Evolutionary conservation across 2,888 invertebrate genomes (phyloP).

Genomic region (Cecidostiba fungosa): DNA sequence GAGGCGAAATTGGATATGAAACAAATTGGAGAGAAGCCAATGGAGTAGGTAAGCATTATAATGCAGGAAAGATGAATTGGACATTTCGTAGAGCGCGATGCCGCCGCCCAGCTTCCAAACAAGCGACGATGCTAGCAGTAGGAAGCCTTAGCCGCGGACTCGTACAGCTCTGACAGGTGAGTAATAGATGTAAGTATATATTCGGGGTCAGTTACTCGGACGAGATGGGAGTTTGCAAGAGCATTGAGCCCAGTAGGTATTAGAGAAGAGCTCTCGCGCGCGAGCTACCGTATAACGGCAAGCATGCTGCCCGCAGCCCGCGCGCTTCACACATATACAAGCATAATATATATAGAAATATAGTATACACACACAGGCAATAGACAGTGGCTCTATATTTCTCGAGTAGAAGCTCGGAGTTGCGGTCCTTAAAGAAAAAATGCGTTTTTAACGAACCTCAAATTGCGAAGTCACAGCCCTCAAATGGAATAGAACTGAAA

Average conservation of each 20-base stretch:
- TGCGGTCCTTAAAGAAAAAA: not conserved
- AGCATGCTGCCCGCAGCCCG: too few relatives aligned
- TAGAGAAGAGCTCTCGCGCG: too few relatives aligned
- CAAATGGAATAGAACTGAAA: constrained; percentile 11
- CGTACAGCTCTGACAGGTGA: not conserved
- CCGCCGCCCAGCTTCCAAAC: not conserved
- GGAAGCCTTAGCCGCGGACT: not conserved
- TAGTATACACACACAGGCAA: not conserved
- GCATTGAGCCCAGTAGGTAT: too few relatives aligned
- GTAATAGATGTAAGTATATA: not conserved
- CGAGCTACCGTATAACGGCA: too few relatives aligned
- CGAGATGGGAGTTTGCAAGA: too few relatives aligned
- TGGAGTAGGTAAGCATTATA: constrained; percentile 3
- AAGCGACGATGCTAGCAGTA: not conserved
- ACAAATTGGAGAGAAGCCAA: not conserved
- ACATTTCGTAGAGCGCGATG: not conserved
- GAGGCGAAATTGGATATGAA: not conserved
- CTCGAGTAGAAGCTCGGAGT: not conserved
- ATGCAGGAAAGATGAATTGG: not conserved
- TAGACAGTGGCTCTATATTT: not conserved
- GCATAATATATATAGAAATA: not conserved
- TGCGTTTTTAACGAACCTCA: constrained; percentile 48
- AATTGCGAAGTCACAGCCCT: not conserved
- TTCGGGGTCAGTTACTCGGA: too few relatives aligned
- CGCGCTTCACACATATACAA: not conserved